Conservation (phyloP, 1,140 invertebrate species). For the Meloidogyne exigua region DNA sequence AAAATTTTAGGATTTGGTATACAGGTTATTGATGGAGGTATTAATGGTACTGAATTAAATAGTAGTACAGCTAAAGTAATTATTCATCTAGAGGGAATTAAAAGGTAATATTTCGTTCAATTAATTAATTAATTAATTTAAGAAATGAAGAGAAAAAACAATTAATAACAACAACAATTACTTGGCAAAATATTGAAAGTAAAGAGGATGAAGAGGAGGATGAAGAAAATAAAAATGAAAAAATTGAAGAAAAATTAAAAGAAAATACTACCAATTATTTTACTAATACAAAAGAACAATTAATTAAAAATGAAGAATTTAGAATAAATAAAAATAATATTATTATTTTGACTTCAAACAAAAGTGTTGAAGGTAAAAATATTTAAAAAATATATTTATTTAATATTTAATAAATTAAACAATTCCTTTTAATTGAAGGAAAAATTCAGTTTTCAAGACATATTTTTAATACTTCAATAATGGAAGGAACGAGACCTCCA, state of each 20-base stretch:
- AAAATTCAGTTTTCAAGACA: slow-evolving; percentile 50
- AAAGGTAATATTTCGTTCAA: slow-evolving; percentile 15
- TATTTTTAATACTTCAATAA: slow-evolving; percentile 54
- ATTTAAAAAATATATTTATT: too few relatives aligned
- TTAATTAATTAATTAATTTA: not conserved
- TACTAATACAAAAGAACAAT: not conserved
- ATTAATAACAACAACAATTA: not conserved
- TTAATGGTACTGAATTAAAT: slow-evolving; percentile 43
- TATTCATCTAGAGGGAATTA: slow-evolving; percentile 44
- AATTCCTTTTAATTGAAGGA: slow-evolving; percentile 33
- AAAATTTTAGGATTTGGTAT: slow-evolving; percentile 46
- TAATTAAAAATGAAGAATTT: too few relatives aligned
- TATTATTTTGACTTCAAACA: slow-evolving; percentile 41
- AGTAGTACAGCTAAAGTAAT: slow-evolving; percentile 47
- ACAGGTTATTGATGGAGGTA: slow-evolving; percentile 55
- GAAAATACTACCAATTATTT: not conserved
- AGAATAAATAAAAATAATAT: not conserved
- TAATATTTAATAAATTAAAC: too few relatives aligned
- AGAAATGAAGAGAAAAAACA: not conserved
- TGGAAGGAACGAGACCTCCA: slow-evolving; percentile 56
- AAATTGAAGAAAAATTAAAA: not conserved
- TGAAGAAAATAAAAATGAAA: not conserved
- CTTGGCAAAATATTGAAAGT: not conserved
- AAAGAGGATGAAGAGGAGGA: not conserved
- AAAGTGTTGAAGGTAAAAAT: not conserved